Percentiles rank a stretch among this genome's conserved stretches.
These are phyloP conservation scores for Miichthys miiuy DNA, from an alignment of 2,797 vertebrate species.

Conservation along the genomic window DNA sequence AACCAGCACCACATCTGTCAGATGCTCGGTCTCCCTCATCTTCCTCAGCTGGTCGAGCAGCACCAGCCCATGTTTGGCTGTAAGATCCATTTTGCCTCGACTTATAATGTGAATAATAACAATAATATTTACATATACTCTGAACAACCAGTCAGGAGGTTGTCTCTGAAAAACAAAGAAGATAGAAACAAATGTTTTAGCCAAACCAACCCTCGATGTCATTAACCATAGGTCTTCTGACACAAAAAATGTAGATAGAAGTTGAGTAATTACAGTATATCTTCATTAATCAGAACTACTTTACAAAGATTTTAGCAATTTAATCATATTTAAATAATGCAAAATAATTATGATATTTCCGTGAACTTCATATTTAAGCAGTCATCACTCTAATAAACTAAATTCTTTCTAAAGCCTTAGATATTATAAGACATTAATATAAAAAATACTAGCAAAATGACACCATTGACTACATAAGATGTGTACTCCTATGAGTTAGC, in stretches of 20 bases:
- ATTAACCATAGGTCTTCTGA: neutral
- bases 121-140: slow-evolving; percentile 12
- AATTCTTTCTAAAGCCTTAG: neutral
- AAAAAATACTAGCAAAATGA: neutral
- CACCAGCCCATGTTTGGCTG: slow-evolving; percentile 86
- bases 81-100: slow-evolving; percentile 81
- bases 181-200: neutral
- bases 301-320: neutral
- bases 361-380: neutral
- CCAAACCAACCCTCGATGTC: neutral
- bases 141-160: slow-evolving; percentile 7
- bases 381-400: neutral
- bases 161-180: slow-evolving; percentile 60
- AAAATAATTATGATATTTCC: slow-evolving; percentile 11
- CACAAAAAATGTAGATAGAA: neutral
- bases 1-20: slow-evolving; percentile 93
- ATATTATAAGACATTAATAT: neutral
- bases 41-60: slow-evolving; percentile 90
- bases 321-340: neutral
- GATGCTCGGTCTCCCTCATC: slow-evolving; percentile 91
- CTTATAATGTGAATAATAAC: neutral
- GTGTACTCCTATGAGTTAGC: neutral
- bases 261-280: neutral
- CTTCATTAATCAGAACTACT: neutral
- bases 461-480: neutral